Percentiles rank a stretch among this genome's conserved stretches.
phyloP scores from a whole-genome alignment of 2,797 vertebrate genomes.

The Tapera naevia region DNA sequence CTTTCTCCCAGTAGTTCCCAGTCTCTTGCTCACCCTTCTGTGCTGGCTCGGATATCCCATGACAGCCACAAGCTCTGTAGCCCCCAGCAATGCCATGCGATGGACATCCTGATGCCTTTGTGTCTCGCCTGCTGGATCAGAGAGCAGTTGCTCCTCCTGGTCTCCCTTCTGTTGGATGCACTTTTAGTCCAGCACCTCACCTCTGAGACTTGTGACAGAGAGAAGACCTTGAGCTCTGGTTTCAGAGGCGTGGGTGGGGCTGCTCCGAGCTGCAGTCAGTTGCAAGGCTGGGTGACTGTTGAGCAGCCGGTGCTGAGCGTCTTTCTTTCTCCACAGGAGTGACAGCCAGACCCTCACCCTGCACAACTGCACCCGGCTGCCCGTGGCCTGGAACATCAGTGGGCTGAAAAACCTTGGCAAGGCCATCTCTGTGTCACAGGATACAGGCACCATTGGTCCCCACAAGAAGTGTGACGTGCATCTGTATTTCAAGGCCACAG shows the following conservation, averaged over 20 bases:
- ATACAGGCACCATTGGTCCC: constrained; percentile 76
- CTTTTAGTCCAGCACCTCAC: background rate
- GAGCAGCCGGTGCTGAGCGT: background rate
- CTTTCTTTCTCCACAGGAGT: constrained; percentile 69
- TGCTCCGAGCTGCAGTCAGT: background rate
- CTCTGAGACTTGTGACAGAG: background rate
- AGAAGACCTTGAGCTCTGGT: background rate
- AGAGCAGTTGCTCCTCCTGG: background rate
- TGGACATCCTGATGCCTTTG: background rate
- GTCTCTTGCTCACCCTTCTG: background rate
- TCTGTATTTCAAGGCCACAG: constrained; percentile 81
- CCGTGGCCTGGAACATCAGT: constrained; percentile 83
- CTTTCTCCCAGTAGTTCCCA: background rate
- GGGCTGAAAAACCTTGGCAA: constrained; percentile 85
- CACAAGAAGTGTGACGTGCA: constrained; percentile 70
- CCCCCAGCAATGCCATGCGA: background rate
- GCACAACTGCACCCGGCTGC: constrained; percentile 79
- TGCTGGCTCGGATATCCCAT: background rate
- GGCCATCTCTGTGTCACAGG: constrained; percentile 79
- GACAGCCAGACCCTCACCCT: constrained; percentile 76
- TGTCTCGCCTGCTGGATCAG: background rate
- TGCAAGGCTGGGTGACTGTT: rapidly evolving
- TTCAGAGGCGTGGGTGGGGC: background rate
- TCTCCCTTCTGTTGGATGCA: background rate
- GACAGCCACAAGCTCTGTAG: background rate